Conservation (phyloP, 2,113 vertebrate genomes). For the Tupaia chinensis region DNA sequence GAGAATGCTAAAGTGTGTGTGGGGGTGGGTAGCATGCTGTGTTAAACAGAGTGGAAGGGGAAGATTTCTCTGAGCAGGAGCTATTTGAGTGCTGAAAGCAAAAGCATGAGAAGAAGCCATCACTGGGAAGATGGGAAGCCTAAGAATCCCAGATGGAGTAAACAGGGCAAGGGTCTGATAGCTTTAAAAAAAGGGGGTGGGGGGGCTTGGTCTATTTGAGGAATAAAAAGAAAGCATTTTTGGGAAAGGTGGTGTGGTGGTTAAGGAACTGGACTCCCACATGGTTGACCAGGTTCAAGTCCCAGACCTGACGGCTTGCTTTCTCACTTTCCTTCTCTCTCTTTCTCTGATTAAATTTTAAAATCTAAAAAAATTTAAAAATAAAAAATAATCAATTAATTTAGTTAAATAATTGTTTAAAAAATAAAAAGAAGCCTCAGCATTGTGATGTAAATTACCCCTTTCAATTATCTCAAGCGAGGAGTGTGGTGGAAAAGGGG, state of each 20-base stretch:
- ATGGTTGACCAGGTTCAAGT: too few species aligned
- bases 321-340: too few species aligned
- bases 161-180: neutral
- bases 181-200: neutral
- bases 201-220: neutral
- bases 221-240: neutral
- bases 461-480: neutral
- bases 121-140: neutral
- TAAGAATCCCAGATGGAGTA: fast-evolving
- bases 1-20: neutral
- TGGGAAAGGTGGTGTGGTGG: too few species aligned
- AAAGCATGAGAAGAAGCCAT: neutral
- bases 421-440: neutral
- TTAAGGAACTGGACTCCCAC: too few species aligned
- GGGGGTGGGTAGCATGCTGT: fast-evolving
- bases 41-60: neutral
- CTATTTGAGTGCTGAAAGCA: neutral
- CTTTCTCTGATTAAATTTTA: too few species aligned
- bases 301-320: too few species aligned
- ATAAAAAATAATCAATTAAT: too few species aligned
- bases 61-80: neutral
- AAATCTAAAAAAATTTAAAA: too few species aligned
- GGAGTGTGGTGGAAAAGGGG: neutral
- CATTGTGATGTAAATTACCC: neutral
- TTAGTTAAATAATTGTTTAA: too few species aligned